Base-by-base conservation (phyloP, 2,797 vertebrate genomes). In the Orientallactaga sibirica region DNA sequence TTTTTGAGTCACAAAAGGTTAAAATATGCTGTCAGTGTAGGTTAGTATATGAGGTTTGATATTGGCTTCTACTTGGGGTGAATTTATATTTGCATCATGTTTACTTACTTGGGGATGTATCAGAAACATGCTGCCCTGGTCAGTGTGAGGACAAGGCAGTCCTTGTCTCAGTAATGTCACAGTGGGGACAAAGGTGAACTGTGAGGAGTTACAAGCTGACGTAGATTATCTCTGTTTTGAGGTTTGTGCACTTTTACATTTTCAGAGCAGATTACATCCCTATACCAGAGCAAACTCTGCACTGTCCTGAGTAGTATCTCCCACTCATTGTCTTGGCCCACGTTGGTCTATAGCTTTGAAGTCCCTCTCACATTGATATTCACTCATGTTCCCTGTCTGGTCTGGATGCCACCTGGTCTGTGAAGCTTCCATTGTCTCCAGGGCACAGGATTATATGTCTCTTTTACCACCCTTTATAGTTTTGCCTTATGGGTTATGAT, bases 71-170 rank as follows among this genome's bases (percentile, higher is more conserved):
- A 18, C 75, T 86, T 76, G 87, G 67, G 22, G 3, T 37, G 5
- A 37, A 33, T 9, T 87, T 76, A 5, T 37, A 1, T 58, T 88
- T 76, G 27, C 62, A 41, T 37, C 2, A 29, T 52, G 37, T 41
- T 62, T 84, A 3, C 24, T 75, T 86, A 33, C 22, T 74, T 48
- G 20, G 9, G 14, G 24, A 0, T 52, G 16, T 5, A 15, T 16
- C 7, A 25, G 55, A 66, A 86, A 7, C 14, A 16, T 64, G 18
- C 24, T 41, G 58, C 48, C 48, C 48, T 48, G 11, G 33, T 18
- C 33, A 0, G 1, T n/a, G 10, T 66, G 5, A 71, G 27, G 3
- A 29, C 55, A 10, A 0, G 43, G 10, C 4, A 12, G 43, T 33
- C 25, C 7, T 27, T 61, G 71, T n/a, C 25, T 86, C 29, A 18